phyloP scores from a whole-genome alignment of 2,888 invertebrate species.

The Petrophora chlorosata region DNA sequence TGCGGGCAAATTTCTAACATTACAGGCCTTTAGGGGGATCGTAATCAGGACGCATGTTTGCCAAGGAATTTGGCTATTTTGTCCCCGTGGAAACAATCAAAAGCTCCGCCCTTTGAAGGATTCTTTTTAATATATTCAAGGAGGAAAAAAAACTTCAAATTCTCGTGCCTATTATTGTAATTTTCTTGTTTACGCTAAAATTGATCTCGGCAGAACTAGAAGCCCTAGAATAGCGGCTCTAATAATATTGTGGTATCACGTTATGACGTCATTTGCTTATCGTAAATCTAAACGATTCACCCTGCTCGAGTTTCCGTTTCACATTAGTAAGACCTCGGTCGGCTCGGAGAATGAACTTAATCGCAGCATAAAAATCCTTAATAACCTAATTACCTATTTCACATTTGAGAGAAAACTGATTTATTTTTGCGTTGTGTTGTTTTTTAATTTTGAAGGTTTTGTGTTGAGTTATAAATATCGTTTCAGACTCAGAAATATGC shows the following conservation, averaged over 20 bases:
- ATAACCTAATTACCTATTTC: conserved; percentile 6
- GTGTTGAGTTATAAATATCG: too few relatives aligned
- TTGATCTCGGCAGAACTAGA: too few relatives aligned
- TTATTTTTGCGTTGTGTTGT: background rate
- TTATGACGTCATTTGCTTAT: conserved; percentile 70
- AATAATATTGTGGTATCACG: conserved; percentile 43
- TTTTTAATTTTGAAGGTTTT: too few relatives aligned
- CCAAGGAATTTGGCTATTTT: conserved; percentile 2
- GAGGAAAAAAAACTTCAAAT: too few relatives aligned
- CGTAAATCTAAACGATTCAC: conserved; percentile 61
- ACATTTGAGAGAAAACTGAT: background rate
- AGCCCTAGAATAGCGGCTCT: conserved; percentile 7
- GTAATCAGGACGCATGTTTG: conserved; percentile 17
- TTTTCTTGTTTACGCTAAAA: too few relatives aligned
- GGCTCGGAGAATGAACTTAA: conserved; percentile 39
- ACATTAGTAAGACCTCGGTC: conserved; percentile 60
- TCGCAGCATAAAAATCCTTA: conserved; percentile 22
- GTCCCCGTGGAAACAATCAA: conserved; percentile 2
- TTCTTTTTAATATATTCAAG: too few relatives aligned
- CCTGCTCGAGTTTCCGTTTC: conserved; percentile 58
- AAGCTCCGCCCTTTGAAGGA: too few relatives aligned
- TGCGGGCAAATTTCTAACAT: conserved; percentile 19
- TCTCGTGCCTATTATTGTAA: too few relatives aligned
- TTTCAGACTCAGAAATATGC: too few relatives aligned
- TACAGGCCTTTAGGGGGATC: conserved; percentile 5